These are phyloP conservation scores for Orbicella faveolata DNA, from an alignment of 64 coral and sea anemone genomes.

Conservation along the genomic window DNA sequence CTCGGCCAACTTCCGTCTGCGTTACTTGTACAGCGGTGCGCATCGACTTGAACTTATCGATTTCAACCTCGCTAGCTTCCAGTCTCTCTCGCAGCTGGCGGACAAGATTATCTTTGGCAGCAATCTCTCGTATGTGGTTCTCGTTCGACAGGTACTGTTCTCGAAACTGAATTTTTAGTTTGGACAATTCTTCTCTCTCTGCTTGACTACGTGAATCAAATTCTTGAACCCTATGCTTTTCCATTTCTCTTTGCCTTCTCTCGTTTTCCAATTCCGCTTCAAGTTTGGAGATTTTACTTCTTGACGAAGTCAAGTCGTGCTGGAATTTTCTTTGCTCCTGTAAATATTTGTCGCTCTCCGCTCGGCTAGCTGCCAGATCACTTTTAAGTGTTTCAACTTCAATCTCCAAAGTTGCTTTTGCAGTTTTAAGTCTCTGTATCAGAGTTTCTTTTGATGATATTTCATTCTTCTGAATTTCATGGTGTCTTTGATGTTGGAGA, in stretches of 20 bases:
- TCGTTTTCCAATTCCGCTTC: slow-evolving; percentile 87
- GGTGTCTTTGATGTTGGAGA: slow-evolving; percentile 73
- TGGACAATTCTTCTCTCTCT: slow-evolving; percentile 74
- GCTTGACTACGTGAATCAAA: slow-evolving; percentile 52
- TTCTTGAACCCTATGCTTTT: slow-evolving; percentile 56
- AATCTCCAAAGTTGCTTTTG: slow-evolving; percentile 75
- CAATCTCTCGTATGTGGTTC: slow-evolving; percentile 54
- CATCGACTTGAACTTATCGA: slow-evolving; percentile 58
- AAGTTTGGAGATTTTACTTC: slow-evolving; percentile 75
- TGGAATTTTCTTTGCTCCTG: slow-evolving; percentile 68
- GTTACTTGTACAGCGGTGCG: slow-evolving; percentile 25
- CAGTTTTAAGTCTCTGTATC: slow-evolving; percentile 78
- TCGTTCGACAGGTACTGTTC: slow-evolving; percentile 67
- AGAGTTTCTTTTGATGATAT: slow-evolving; percentile 80
- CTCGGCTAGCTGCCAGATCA: slow-evolving; percentile 62
- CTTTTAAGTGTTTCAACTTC: slow-evolving; percentile 81
- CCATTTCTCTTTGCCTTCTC: slow-evolving; percentile 53
- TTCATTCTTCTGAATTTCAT: slow-evolving; percentile 84
- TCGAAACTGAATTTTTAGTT: slow-evolving; percentile 74
- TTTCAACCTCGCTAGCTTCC: slow-evolving; percentile 52
- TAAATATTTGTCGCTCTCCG: slow-evolving; percentile 64
- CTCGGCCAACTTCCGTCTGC: slow-evolving; percentile 43
- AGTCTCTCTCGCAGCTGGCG: slow-evolving; percentile 74
- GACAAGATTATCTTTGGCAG: slow-evolving; percentile 67
- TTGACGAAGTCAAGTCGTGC: slow-evolving; percentile 62